A percentile compares a stretch with the other conserved stretches of the same genome.
phyloP scores from a whole-genome alignment of 2,113 vertebrate species.

The Hiodon tergisus region DNA sequence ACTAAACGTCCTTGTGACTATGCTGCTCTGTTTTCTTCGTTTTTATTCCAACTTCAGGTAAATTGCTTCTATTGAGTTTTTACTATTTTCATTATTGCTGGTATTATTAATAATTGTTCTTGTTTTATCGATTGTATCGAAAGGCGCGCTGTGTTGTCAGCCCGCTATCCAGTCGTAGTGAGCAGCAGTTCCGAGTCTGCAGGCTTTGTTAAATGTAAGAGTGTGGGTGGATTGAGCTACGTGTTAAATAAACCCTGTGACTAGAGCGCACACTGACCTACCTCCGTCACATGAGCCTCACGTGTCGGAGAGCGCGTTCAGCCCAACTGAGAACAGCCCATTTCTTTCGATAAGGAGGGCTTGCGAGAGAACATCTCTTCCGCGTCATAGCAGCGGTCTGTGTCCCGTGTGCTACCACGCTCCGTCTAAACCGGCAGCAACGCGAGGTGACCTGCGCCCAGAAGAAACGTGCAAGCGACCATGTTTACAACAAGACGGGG shows the following conservation, averaged over 20 bases:
- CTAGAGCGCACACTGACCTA: constrained; percentile 64
- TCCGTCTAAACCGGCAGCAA: constrained; percentile 24
- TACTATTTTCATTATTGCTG: constrained; percentile 10
- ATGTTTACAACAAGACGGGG: constrained; percentile 11
- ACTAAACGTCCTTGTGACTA: constrained; percentile 16
- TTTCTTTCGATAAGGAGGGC: constrained; percentile 39
- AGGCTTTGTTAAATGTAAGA: constrained; percentile 68
- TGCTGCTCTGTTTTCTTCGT: background rate
- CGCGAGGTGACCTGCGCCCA: constrained; percentile 7
- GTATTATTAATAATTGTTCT: constrained; percentile 7
- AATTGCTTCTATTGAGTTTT: background rate
- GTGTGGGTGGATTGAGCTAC: constrained; percentile 76
- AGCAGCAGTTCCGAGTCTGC: constrained; percentile 50
- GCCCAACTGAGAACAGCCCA: constrained; percentile 47
- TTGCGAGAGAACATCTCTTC: constrained; percentile 44
- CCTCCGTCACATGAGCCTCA: constrained; percentile 90
- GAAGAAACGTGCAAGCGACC: constrained; percentile 21
- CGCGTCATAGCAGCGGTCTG: constrained; percentile 33
- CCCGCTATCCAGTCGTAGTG: constrained; percentile 41
- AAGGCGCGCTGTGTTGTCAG: constrained; percentile 37
- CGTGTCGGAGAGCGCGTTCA: constrained; percentile 79
- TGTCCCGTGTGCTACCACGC: constrained; percentile 65
- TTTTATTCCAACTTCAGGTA: constrained; percentile 5
- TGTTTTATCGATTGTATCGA: background rate
- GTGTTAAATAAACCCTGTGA: constrained; percentile 86